Percentiles rank a stretch among this genome's conserved stretches.
Evolutionary conservation across 1,140 invertebrate genomes (phyloP).

Genomic region (Steinernema feltiae): DNA sequence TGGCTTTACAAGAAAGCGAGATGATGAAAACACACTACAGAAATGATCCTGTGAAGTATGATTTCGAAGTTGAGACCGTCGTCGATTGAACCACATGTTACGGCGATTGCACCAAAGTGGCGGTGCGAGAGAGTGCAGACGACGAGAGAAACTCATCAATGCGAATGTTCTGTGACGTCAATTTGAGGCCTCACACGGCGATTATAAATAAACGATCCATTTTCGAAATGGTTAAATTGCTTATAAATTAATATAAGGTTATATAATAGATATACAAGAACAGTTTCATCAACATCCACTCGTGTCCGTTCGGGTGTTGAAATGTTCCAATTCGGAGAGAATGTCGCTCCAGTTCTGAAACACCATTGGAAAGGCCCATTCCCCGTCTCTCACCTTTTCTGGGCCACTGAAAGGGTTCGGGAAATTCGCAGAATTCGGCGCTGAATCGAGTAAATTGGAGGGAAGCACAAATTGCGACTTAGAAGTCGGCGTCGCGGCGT

Average conservation of each 20-base stretch:
- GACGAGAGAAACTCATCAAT: too few species aligned
- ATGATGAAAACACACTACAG: background rate
- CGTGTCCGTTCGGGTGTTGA: conserved; percentile 6
- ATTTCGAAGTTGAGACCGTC: too few species aligned
- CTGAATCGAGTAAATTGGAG: background rate
- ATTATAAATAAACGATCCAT: too few species aligned
- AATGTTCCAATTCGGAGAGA: background rate
- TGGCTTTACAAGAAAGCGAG: background rate
- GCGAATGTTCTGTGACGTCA: too few species aligned
- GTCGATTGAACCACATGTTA: background rate
- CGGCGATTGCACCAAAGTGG: background rate
- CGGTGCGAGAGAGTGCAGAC: background rate
- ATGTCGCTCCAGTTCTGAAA: background rate
- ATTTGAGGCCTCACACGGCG: too few species aligned
- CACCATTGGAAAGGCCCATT: background rate
- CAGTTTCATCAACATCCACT: conserved; percentile 8
- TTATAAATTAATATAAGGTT: too few species aligned
- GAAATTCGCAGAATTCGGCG: background rate
- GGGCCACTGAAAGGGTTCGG: background rate
- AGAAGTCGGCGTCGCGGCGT: background rate
- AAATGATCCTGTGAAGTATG: conserved; percentile 10
- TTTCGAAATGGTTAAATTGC: too few species aligned
- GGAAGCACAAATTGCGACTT: background rate
- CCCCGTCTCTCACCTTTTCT: background rate
- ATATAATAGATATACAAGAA: too few species aligned